phyloP scores from a whole-genome alignment of 2,888 invertebrate species.

The Hyalella azteca region DNA sequence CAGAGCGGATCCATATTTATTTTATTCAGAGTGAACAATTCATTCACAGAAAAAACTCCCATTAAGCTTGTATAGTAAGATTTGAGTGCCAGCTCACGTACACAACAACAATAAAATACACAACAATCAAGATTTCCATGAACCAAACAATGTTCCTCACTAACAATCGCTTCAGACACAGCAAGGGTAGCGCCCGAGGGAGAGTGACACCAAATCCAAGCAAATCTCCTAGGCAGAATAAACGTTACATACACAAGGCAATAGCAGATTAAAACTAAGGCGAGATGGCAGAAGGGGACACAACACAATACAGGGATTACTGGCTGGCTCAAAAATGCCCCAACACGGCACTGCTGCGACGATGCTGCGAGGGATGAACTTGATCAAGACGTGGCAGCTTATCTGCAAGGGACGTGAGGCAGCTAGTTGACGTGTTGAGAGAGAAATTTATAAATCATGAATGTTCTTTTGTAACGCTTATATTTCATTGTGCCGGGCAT shows the following conservation, averaged over 20 bases:
- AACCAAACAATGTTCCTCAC: no score
- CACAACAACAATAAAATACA: no score
- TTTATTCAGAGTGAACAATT: no score
- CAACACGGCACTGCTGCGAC: background rate
- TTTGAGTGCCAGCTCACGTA: no score
- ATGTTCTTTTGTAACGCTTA: no score
- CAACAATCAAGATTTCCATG: no score
- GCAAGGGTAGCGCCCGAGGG: no score
- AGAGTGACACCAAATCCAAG: background rate
- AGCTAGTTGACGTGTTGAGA: background rate
- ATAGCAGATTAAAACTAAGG: background rate
- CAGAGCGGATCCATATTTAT: no score
- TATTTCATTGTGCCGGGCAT: no score
- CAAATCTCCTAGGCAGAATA: background rate
- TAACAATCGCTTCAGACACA: no score
- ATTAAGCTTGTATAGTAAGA: no score
- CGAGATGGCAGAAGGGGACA: background rate
- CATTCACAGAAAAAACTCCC: no score
- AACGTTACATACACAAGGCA: background rate
- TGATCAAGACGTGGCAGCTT: background rate
- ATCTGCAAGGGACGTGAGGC: background rate
- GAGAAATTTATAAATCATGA: background rate
- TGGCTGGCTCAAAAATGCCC: background rate
- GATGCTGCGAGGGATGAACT: background rate
- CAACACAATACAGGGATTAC: conserved; percentile 1